phyloP scores from a whole-genome alignment of 1,140 invertebrate species.

The Bombus huntii region DNA sequence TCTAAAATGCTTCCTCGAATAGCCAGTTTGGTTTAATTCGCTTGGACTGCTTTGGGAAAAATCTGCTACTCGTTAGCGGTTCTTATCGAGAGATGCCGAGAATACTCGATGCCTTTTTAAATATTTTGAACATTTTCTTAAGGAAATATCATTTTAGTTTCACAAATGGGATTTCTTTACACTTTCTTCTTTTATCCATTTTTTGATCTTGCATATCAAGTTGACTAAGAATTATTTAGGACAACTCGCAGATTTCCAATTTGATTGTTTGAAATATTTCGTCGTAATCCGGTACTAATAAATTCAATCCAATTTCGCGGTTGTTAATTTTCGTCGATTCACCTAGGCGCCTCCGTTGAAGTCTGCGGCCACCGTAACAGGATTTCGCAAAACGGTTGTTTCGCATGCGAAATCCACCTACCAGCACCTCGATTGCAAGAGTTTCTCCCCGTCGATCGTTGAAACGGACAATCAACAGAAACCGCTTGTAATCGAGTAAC shows the following conservation, averaged over 20 bases:
- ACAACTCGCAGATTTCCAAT: background rate
- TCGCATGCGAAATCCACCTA: constrained; percentile 60
- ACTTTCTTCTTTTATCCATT: too few relatives aligned
- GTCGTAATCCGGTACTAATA: background rate
- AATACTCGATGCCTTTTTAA: background rate
- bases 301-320: background rate
- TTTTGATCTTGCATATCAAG: background rate
- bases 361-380: constrained; percentile 3
- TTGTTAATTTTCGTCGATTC: constrained; percentile 36
- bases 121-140: background rate
- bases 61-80: constrained; percentile 31
- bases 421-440: constrained; percentile 50
- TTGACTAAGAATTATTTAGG: background rate
- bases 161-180: background rate
- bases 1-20: constrained; percentile 44
- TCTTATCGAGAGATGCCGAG: background rate
- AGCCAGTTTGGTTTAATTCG: constrained; percentile 14
- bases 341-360: background rate
- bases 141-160: background rate
- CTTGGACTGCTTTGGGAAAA: constrained; percentile 27
- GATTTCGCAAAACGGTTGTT: constrained; percentile 61
- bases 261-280: background rate
- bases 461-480: background rate
- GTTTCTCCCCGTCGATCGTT: constrained; percentile 28
- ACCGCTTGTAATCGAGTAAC: background rate